Evolutionary conservation across 2,797 vertebrate genomes (phyloP).

Genomic region (Chiloscyllium punctatum): DNA sequence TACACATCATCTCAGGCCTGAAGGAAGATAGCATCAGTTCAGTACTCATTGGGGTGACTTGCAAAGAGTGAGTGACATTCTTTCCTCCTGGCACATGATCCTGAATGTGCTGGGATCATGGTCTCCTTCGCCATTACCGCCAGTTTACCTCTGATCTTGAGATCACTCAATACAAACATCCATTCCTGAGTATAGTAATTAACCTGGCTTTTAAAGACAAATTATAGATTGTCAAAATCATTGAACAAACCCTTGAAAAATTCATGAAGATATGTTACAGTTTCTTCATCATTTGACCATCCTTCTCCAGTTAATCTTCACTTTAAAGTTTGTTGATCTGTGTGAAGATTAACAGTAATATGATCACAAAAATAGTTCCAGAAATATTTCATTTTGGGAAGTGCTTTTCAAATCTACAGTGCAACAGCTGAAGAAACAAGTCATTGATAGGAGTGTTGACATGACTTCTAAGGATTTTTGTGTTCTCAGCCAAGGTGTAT

Average conservation of each 20-base stretch:
- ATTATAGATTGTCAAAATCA: neutral
- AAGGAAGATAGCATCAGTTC: neutral
- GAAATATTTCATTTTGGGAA: neutral
- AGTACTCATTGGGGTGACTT: no score
- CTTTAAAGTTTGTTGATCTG: neutral
- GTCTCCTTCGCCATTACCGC: no score
- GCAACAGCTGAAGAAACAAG: neutral
- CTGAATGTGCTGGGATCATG: neutral
- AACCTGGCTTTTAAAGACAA: neutral
- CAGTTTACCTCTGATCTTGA: neutral
- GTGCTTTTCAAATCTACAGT: neutral
- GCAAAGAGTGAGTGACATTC: neutral
- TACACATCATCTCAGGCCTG: neutral
- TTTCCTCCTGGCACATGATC: neutral
- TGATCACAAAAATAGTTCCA: neutral
- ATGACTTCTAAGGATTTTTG: neutral
- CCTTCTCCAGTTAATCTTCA: neutral
- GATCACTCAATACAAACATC: neutral
- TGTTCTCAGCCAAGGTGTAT: neutral
- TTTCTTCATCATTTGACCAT: neutral
- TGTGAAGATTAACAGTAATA: no score
- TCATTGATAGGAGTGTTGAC: neutral
- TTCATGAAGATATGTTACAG: neutral
- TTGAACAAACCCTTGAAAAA: neutral
- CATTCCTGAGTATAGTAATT: neutral